A percentile compares a stretch with the other conserved stretches of the same genome.
phyloP scores from a whole-genome alignment of 2,888 invertebrate genomes.

The Acleris emargana region DNA sequence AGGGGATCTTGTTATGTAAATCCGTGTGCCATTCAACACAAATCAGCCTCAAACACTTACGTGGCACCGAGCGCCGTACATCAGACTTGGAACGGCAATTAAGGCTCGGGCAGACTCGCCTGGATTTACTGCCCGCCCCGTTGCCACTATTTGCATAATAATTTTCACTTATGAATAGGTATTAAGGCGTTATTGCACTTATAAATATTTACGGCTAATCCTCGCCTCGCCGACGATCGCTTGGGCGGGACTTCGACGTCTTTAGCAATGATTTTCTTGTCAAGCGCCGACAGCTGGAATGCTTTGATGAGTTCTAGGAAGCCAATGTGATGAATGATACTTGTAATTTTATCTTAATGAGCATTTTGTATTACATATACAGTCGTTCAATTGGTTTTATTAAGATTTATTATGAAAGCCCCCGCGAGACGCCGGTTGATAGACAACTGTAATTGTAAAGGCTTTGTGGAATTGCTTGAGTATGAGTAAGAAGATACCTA shows the following conservation, averaged over 20 bases:
- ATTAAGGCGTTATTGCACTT: constrained; percentile 79
- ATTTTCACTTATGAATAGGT: constrained; percentile 84
- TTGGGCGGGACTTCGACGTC: constrained; percentile 59
- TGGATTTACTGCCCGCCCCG: constrained; percentile 69
- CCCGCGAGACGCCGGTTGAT: constrained; percentile 2
- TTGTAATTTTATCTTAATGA: constrained; percentile 64
- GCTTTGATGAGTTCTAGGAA: constrained; percentile 61
- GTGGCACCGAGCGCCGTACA: constrained; percentile 42
- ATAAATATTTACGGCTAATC: constrained; percentile 79
- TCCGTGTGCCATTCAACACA: constrained; percentile 49
- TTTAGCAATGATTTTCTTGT: constrained; percentile 68
- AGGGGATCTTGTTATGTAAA: constrained; percentile 51
- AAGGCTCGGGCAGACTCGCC: constrained; percentile 61
- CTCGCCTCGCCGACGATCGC: constrained; percentile 46
- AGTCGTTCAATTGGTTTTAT: constrained; percentile 49
- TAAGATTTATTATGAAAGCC: constrained; percentile 38
- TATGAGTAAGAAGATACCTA: too few relatives aligned
- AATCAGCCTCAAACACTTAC: constrained; percentile 52
- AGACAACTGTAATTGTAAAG: constrained; percentile 9
- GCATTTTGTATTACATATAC: constrained; percentile 55
- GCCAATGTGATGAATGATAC: constrained; percentile 62
- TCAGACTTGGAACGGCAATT: constrained; percentile 58
- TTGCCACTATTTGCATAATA: constrained; percentile 80
- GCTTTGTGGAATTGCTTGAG: not conserved
- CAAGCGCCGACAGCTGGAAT: constrained; percentile 65